Evolutionary conservation across 2,888 invertebrate species (phyloP).

Genomic region (Sesia apiformis): DNA sequence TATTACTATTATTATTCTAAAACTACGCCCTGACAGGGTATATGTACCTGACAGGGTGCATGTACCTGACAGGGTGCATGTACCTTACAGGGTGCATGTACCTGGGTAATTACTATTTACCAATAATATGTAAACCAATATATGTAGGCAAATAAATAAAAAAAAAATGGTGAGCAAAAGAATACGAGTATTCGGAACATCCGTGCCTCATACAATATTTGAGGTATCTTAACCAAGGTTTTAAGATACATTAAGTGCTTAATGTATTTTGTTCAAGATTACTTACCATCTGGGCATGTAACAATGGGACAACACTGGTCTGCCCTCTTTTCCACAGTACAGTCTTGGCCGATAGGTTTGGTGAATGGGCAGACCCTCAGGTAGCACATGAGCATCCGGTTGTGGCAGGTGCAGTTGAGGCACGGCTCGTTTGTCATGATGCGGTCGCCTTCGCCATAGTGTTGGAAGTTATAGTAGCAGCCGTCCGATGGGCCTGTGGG

Average conservation of each 20-base stretch:
- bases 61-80: too few relatives aligned
- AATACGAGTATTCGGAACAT: neutral
- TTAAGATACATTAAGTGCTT: too few relatives aligned
- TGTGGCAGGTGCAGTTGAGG: constrained; percentile 95
- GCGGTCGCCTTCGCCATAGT: constrained; percentile 93
- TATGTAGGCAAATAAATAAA: too few relatives aligned
- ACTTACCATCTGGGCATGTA: constrained; percentile 92
- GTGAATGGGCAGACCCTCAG: constrained; percentile 94
- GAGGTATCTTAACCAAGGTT: neutral
- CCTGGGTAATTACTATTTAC: too few relatives aligned
- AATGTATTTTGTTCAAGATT: neutral
- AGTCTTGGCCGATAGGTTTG: constrained; percentile 93
- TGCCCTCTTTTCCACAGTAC: constrained; percentile 89
- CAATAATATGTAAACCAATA: too few relatives aligned
- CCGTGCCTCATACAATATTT: neutral
- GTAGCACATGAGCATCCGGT: constrained; percentile 96
- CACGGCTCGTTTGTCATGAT: constrained; percentile 97
- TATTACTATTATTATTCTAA: too few relatives aligned
- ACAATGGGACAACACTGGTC: constrained; percentile 96
- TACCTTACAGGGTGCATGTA: too few relatives aligned
- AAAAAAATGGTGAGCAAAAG: too few relatives aligned
- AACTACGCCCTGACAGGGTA: too few relatives aligned
- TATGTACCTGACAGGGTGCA: too few relatives aligned
- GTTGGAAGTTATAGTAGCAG: constrained; percentile 95
- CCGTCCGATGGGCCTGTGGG: constrained; percentile 77